These are phyloP conservation scores for Acropternis orthonyx DNA, from an alignment of 2,797 vertebrate species.

Conservation along the genomic window DNA sequence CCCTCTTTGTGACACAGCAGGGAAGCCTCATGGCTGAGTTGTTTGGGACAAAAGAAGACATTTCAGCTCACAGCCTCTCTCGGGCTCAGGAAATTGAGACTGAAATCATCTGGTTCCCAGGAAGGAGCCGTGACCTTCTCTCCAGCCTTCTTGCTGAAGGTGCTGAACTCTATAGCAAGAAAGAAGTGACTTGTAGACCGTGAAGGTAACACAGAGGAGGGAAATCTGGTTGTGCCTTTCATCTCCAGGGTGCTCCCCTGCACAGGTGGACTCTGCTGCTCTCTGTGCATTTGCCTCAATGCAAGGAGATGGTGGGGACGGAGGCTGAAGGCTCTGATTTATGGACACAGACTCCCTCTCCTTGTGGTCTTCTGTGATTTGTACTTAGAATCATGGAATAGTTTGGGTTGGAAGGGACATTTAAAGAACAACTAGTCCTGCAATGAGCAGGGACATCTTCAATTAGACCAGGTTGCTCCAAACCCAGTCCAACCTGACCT, in stretches of 20 bases:
- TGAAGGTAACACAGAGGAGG: not conserved
- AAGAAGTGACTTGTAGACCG: not conserved
- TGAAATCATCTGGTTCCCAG: not conserved
- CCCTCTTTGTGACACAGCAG: not conserved
- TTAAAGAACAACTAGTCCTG: not conserved
- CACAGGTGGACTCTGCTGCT: not conserved
- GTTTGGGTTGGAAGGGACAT: not conserved
- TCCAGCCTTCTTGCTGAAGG: not conserved
- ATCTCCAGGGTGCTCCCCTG: not conserved
- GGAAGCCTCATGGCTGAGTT: rapidly evolving
- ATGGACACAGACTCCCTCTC: not conserved
- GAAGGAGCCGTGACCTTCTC: not conserved
- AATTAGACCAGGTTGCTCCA: rapidly evolving
- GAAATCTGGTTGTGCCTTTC: not conserved
- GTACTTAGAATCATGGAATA: not conserved
- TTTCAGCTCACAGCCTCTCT: not conserved
- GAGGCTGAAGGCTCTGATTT: not conserved
- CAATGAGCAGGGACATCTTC: not conserved
- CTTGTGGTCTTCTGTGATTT: not conserved
- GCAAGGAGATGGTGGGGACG: not conserved
- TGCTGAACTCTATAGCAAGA: not conserved
- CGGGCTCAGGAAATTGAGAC: not conserved
- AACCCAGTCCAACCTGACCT: rapidly evolving
- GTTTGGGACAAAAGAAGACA: not conserved
- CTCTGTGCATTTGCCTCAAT: not conserved